Base-by-base conservation (phyloP, 2,888 invertebrate species). In the Iselma pallidipennis region DNA sequence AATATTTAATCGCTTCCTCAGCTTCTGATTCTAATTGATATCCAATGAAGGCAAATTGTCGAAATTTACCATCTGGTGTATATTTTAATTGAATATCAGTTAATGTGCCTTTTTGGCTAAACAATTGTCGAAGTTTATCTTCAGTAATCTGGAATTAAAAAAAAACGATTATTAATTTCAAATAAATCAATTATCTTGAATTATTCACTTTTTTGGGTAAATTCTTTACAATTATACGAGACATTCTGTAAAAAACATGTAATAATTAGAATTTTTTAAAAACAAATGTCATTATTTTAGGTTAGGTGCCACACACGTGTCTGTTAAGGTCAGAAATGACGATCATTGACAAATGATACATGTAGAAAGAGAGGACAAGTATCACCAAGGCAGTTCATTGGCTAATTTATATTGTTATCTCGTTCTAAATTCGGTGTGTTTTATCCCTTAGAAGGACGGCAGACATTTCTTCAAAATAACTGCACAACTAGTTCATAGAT, bases 61-160 rank as follows among this genome's bases (percentile, higher is more conserved):
- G 86, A 79, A 98, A 98, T 77, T 89, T 90, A 7, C 98, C 97
- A 83, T 94, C 91, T 71, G 90, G 87, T 0, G 95, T 95, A 76
- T 92, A 97, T 80, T 98, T 98, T 6, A 98, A 82, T 74, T 95
- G 94, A 6, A 97, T 87, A 83, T 99, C 98, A 6, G 98, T 98
- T 7, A 99, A 89, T 66, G 87, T 87, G 21, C 96, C 96, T 76
- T 92, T 91, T 72, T 88, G 81, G 52, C 89, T 85, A 80, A 98
- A 97, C 56, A 91, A 79, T 70, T 89, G 86, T 71, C 87, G 88
- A 12, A 98, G 80, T 77, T 89, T 89, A 1, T 91, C 88, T 66
- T 91, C 91, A 12, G 89, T 91, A 67, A 92, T 87, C 95, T 96
- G 76, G n/a, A 78, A 77, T 66, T 23, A 16, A 10, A 45, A 53